A percentile compares a stretch with the other conserved stretches of the same genome.
These are phyloP conservation scores for Scomber scombrus DNA, from an alignment of 2,113 vertebrate genomes.

Conservation along the genomic window DNA sequence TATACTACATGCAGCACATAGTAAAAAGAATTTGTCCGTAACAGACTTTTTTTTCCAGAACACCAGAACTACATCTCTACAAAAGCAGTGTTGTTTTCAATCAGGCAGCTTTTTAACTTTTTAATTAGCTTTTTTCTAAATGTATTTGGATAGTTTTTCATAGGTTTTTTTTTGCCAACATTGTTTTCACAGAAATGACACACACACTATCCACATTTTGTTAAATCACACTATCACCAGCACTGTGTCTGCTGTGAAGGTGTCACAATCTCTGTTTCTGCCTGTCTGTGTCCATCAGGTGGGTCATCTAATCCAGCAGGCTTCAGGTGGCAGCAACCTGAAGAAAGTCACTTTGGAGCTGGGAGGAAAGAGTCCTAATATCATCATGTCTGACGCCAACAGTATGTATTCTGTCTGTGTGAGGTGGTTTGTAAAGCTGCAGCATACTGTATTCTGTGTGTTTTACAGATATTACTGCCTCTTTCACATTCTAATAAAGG, in stretches of 20 bases:
- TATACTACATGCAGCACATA: too few relatives aligned
- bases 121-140: too few relatives aligned
- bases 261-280: background rate
- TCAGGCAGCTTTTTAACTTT: too few relatives aligned
- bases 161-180: too few relatives aligned
- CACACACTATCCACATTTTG: too few relatives aligned
- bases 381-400: slow-evolving; percentile 94
- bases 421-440: background rate
- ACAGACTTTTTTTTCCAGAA: too few relatives aligned
- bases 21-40: too few relatives aligned
- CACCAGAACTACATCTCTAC: too few relatives aligned
- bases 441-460: background rate
- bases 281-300: slow-evolving; percentile 82
- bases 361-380: slow-evolving; percentile 97
- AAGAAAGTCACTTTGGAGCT: slow-evolving; percentile 97
- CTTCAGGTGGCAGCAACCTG: slow-evolving; percentile 92
- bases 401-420: slow-evolving; percentile 77
- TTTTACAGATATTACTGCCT: background rate
- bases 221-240: too few relatives aligned
- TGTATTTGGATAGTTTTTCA: too few relatives aligned
- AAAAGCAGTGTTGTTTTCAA: too few relatives aligned
- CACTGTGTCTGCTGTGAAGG: background rate
- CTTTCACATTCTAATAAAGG: background rate
- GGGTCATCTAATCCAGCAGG: slow-evolving; percentile 93
- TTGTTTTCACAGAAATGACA: too few relatives aligned